These are phyloP conservation scores for Lamellibrachia columna DNA, from an alignment of 2,888 invertebrate genomes.

Conservation along the genomic window DNA sequence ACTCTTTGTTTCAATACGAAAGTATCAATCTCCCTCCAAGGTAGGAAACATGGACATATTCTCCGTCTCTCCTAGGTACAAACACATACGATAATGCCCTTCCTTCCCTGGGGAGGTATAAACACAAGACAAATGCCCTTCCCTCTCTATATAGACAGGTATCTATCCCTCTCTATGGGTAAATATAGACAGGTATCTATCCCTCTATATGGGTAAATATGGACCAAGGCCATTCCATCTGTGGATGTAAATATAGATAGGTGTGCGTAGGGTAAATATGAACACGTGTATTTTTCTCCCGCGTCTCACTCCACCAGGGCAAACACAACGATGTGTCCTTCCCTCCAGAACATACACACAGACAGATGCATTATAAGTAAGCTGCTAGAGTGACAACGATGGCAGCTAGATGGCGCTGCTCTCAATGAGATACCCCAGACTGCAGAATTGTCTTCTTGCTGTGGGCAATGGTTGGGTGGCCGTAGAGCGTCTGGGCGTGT, in stretches of 20 bases:
- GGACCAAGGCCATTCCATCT: not conserved
- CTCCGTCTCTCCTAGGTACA: not conserved
- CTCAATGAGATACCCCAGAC: not conserved
- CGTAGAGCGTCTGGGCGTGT: conserved; percentile 83
- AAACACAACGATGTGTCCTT: not conserved
- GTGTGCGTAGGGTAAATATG: not conserved
- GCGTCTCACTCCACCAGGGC: not conserved
- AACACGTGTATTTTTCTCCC: not conserved
- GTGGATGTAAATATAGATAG: not conserved
- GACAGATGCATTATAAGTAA: not conserved
- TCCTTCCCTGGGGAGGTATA: not conserved
- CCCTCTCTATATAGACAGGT: not conserved
- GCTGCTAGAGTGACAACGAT: not conserved
- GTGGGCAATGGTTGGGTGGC: conserved; percentile 61
- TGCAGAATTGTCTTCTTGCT: not conserved
- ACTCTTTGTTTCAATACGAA: too few species aligned
- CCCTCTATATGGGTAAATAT: not conserved
- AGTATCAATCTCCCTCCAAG: not conserved
- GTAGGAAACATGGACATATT: not conserved
- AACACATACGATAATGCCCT: not conserved
- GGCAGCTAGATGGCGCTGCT: not conserved
- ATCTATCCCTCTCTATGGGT: not conserved
- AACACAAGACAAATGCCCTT: not conserved
- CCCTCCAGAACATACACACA: not conserved
- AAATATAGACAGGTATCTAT: too few species aligned